phyloP scores from a whole-genome alignment of 2,888 invertebrate genomes.

The Pollenia griseotomentosa region DNA sequence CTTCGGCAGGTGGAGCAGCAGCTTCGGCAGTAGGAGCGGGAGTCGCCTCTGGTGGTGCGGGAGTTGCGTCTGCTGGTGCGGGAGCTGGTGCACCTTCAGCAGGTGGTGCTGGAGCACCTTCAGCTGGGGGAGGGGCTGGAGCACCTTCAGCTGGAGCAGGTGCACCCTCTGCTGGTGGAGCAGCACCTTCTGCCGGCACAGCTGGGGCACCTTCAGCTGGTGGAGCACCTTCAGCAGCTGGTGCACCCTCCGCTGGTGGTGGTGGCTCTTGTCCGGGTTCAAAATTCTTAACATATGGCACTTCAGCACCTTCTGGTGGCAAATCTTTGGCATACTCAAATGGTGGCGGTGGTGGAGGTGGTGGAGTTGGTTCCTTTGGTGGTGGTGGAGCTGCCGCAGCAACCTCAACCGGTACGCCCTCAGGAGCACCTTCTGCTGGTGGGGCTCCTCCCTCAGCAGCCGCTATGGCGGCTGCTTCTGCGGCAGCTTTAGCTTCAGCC shows the following conservation, averaged over 20 bases:
- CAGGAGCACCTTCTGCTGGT: conserved; percentile 76
- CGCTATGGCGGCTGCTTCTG: conserved; percentile 75
- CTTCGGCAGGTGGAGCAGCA: conserved; percentile 73
- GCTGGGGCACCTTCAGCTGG: conserved; percentile 69
- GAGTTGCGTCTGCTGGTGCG: conserved; percentile 39
- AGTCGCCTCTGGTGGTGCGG: conserved; percentile 71
- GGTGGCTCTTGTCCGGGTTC: conserved; percentile 78
- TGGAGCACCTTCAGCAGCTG: conserved; percentile 56
- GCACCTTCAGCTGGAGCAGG: conserved; percentile 21
- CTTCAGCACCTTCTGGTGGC: conserved; percentile 84
- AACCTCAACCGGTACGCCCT: conserved; percentile 67
- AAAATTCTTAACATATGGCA: conserved; percentile 84
- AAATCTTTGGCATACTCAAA: conserved; percentile 84
- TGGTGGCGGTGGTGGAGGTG: conserved; percentile 83
- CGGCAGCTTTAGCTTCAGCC: conserved; percentile 73
- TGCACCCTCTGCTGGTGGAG: conserved; percentile 66
- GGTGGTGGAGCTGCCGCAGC: conserved; percentile 74
- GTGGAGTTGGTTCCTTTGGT: conserved; percentile 80
- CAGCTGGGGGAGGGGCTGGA: conserved; percentile 64
- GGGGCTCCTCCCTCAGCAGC: conserved; percentile 75
- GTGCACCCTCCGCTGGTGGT: conserved; percentile 72
- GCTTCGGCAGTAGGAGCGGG: conserved; percentile 43
- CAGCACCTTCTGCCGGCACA: conserved; percentile 65
- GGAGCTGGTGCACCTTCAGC: conserved; percentile 64
- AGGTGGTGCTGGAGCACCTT: conserved; percentile 76